Base-by-base conservation (phyloP, 1,140 invertebrate genomes). In the Drosophila obscura region DNA sequence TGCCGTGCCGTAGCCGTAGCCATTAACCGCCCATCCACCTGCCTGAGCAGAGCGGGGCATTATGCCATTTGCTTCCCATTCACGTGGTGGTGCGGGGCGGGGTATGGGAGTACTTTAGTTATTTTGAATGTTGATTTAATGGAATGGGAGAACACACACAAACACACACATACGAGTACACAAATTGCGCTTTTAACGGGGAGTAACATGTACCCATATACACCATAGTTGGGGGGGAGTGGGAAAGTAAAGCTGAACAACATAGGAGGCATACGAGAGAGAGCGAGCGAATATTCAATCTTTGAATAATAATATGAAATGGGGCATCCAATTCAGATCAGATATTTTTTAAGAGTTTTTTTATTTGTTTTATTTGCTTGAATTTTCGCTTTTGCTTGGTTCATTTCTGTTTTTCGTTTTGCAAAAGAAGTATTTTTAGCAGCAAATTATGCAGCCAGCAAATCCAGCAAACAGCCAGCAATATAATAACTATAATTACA, bases 401-500 rank as follows among this genome's bases (percentile, higher is more conserved):
- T 58, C 24, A 22, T 56, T 55, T 62, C 9, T 61, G 1, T 60
- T 51, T 46, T 49, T 49, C 57, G 2, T 19, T 53, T 58, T 31
- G 57, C 56, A 80, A 80, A 83, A 80, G 82, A 85, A 85, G 82
- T 87, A 78, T 85, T 81, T 85, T 85, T 81, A 81, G 62, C 24
- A 71, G 82, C 74, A 77, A 85, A 73, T 77, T 73, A 73, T 65
- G 67, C 65, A 84, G 77, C 80, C 65, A 76, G 53, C 28, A 43
- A 66, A 39, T 4, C 35, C 31, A 35, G 28, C 28, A 35, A 9
- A 6, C 58, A 53, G 51, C 39, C 35, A 43, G 53, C 43, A 56
- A 13, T 46, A 69, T 52, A 45, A 68, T 51, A 73, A 28, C 44
- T 31, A 71, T 45, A 58, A 45, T 31, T 1, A 19, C 1, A 58